Percentiles rank a stretch among this genome's conserved stretches.
Conservation (phyloP, 2,888 invertebrate genomes). For the Onthophagus sagittarius region DNA sequence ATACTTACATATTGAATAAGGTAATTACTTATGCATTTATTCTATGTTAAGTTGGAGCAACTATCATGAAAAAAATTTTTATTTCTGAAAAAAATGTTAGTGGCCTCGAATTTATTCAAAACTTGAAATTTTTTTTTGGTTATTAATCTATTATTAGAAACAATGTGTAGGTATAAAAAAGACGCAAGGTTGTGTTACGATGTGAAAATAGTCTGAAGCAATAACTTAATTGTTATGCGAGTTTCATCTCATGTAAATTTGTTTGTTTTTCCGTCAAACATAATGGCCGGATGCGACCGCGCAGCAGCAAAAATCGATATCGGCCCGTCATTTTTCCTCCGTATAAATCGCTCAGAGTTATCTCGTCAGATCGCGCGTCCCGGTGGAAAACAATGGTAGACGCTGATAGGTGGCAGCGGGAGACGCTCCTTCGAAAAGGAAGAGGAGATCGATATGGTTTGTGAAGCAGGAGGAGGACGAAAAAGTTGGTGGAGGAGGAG, state of each 20-base stretch:
- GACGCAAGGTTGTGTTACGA: not conserved
- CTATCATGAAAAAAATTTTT: too few species aligned
- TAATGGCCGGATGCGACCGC: not conserved
- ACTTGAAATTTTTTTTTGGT: too few species aligned
- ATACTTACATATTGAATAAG: too few species aligned
- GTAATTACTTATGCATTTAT: too few species aligned
- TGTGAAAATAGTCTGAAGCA: not conserved
- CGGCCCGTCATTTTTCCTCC: not conserved
- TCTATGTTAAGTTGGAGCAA: too few species aligned
- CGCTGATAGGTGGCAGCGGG: not conserved
- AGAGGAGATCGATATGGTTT: not conserved
- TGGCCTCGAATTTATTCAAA: too few species aligned
- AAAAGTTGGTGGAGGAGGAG: not conserved
- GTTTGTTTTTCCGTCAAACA: not conserved
- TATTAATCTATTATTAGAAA: too few species aligned
- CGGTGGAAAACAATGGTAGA: too few species aligned
- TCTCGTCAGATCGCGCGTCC: too few species aligned
- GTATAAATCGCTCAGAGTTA: conserved; percentile 6
- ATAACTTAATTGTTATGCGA: not conserved
- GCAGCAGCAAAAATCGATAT: not conserved
- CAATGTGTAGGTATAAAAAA: not conserved
- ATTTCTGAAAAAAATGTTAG: too few species aligned
- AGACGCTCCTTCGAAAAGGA: not conserved
- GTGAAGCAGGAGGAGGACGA: conserved; percentile 5
- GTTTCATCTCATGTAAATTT: conserved; percentile 1